phyloP scores from a whole-genome alignment of 2,113 vertebrate species.

The Psilopogon haemacephalus region DNA sequence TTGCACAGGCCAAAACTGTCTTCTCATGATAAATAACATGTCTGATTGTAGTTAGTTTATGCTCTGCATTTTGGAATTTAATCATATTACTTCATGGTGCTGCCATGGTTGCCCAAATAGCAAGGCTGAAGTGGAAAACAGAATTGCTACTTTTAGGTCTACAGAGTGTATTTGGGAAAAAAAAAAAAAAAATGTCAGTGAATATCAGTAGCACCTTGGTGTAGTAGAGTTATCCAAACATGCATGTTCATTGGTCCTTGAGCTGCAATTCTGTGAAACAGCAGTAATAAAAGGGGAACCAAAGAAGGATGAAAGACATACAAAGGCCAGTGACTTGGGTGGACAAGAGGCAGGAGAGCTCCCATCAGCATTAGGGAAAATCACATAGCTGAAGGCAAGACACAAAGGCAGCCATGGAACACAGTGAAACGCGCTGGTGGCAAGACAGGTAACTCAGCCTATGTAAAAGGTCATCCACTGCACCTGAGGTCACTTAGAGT shows the following conservation, averaged over 20 bases:
- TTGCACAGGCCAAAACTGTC: background rate
- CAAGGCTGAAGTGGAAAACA: background rate
- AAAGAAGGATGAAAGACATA: accelerated
- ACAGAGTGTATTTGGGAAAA: background rate
- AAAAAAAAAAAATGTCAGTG: background rate
- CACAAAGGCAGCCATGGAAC: background rate
- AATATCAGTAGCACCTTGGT: background rate
- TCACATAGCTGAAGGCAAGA: background rate
- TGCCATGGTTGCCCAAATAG: background rate
- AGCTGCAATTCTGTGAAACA: background rate
- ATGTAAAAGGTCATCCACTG: background rate
- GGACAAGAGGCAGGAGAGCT: background rate
- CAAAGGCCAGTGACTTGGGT: background rate
- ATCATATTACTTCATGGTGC: background rate
- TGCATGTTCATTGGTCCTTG: background rate
- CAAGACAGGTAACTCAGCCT: background rate
- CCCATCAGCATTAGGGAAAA: background rate
- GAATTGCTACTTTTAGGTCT: background rate
- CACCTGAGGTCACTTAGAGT: background rate
- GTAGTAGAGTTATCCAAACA: background rate
- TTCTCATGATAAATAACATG: background rate
- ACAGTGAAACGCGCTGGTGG: accelerated
- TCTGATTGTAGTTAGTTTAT: background rate
- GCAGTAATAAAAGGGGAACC: background rate
- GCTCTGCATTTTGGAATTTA: background rate